Conservation (phyloP, 1,140 invertebrate genomes). For the Bombus cullumanus region DNA sequence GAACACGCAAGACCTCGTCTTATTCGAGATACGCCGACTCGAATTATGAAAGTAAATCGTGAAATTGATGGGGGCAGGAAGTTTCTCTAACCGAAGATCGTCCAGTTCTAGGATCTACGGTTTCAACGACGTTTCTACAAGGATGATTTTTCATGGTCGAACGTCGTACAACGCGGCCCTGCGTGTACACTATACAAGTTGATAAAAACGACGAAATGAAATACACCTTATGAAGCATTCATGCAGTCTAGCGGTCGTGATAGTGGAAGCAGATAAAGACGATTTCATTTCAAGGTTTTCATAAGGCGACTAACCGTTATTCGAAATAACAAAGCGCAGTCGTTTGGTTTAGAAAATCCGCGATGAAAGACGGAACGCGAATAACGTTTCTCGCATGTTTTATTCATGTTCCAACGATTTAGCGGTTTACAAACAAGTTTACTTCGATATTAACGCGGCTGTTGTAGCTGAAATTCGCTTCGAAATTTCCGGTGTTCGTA, state of each 20-base stretch:
- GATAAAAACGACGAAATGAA: background rate
- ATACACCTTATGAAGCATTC: background rate
- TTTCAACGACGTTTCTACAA: background rate
- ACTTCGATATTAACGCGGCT: background rate
- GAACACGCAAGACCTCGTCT: background rate
- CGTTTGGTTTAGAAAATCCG: too few relatives aligned
- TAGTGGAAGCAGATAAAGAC: slow-evolving; percentile 9
- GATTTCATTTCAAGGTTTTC: background rate
- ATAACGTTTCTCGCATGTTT: background rate
- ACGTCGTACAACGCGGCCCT: background rate
- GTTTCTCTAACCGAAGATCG: background rate
- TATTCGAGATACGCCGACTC: too few relatives aligned
- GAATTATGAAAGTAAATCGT: too few relatives aligned
- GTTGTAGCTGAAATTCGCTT: background rate
- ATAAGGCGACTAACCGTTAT: background rate
- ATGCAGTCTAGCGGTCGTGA: background rate
- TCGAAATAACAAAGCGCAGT: background rate
- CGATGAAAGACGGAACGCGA: background rate
- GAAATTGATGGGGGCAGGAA: background rate
- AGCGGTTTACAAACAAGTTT: background rate
- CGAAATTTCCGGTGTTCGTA: background rate
- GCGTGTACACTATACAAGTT: background rate
- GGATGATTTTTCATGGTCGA: background rate
- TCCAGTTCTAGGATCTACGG: background rate
- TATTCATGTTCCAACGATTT: background rate